Base-by-base conservation (phyloP, 2,888 invertebrate species). In the Onchidella celtica region DNA sequence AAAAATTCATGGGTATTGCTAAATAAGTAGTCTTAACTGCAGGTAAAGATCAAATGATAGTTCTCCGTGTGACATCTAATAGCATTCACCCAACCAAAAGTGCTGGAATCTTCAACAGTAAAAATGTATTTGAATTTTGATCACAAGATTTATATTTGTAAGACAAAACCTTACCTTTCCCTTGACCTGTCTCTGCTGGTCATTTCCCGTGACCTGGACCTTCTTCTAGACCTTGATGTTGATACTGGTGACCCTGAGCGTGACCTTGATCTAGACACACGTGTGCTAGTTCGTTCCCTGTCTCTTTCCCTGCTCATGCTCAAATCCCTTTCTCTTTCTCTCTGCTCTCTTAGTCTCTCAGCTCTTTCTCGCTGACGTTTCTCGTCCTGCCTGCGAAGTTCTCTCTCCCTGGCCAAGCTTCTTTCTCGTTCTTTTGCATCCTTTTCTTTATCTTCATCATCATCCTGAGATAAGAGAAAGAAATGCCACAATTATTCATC, bases 371-470 rank as follows among this genome's bases (percentile, higher is more conserved):
- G 85, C 86, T 89, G 87, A 84, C 90, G 89, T 84, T 94, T 94
- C 38, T 92, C 88, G 80, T 93, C 93, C 21, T 92, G 87, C 72
- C 94, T 93, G 32, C 92, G 89, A 73, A 66, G 65, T 72, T 88
- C 89, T 65, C 84, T 82, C 80, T 85, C 84, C 63, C 82, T 85
- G 68, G 80, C 83, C 74, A 75, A 59, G 81, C 84, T 83, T 63
- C 85, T 86, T 86, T 84, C 85, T 81, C 85, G 82, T 65, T 79
- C 84, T 83, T 83, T 78, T 32, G 80, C 80, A 91, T 93, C 87
- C 89, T 88, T 73, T 80, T 85, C 89, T 89, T 85, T 95, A 90
- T 95, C 95, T 91, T 96, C 96, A 93, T 96, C 96, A 94, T 96
- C 95, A 94, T 96, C 96, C 95, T 96, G 84, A 66, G 88, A 74